These are phyloP conservation scores for Paracanthobrama guichenoti DNA, from an alignment of 2,113 vertebrate species.

Conservation along the genomic window DNA sequence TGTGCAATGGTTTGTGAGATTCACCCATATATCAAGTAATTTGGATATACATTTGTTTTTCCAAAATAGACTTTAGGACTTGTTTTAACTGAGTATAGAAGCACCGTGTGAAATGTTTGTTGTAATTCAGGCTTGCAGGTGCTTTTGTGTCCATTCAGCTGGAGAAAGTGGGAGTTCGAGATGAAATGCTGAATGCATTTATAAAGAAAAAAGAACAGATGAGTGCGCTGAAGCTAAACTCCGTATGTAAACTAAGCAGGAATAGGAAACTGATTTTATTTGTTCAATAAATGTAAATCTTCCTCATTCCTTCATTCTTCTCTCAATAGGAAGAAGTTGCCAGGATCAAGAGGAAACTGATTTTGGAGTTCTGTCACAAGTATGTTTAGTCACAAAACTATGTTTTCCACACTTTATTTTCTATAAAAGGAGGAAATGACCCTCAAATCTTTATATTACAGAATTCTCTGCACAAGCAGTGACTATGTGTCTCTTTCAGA, in stretches of 20 bases:
- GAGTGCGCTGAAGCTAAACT: conserved; percentile 60
- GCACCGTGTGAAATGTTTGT: neutral
- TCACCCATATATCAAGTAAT: neutral
- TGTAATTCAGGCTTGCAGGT: conserved; percentile 65
- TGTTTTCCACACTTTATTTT: neutral
- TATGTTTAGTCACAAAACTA: conserved; percentile 54
- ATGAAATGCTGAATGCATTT: conserved; percentile 75
- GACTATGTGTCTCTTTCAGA: conserved; percentile 55
- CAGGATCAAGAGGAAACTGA: conserved; percentile 74
- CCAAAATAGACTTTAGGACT: neutral
- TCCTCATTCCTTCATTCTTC: conserved; percentile 26
- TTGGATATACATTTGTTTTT: neutral
- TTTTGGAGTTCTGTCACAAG: conserved; percentile 74
- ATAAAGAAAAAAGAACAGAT: conserved; percentile 65
- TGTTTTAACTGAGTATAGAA: neutral
- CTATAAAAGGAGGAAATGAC: neutral
- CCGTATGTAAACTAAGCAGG: conserved; percentile 62
- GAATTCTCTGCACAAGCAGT: too few relatives aligned
- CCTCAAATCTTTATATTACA: too few relatives aligned
- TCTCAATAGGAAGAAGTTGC: conserved; percentile 70
- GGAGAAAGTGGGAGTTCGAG: conserved; percentile 70
- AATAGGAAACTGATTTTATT: neutral
- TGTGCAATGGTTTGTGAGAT: neutral
- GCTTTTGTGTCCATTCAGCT: conserved; percentile 79
- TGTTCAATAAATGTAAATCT: neutral